These are phyloP conservation scores for Caenorhabditis sp. DNA, from an alignment of 2,888 invertebrate species.

Conservation along the genomic window DNA sequence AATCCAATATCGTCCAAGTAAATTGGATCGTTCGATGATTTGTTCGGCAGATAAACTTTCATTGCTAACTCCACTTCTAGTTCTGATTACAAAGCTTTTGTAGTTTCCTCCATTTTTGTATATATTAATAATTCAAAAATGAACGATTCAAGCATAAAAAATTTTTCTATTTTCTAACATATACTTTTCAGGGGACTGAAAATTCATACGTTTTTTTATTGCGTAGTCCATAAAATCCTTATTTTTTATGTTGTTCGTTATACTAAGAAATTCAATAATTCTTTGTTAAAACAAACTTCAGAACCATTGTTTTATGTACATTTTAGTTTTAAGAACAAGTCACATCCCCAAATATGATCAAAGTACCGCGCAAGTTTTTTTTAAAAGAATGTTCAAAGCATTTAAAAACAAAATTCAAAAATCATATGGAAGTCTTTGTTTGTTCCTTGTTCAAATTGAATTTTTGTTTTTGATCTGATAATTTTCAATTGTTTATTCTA, in stretches of 20 bases:
- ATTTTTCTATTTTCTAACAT: too few species aligned
- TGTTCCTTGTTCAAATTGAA: too few species aligned
- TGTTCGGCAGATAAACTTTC: constrained; percentile 26
- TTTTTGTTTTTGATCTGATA: too few species aligned
- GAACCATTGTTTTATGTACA: too few species aligned
- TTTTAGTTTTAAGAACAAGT: too few species aligned
- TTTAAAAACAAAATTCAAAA: too few species aligned
- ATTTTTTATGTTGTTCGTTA: constrained; percentile 13
- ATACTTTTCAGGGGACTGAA: background rate
- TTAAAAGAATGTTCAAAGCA: too few species aligned
- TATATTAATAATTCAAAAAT: background rate
- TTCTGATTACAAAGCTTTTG: background rate
- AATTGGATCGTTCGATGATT: constrained; percentile 46
- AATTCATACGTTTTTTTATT: constrained; percentile 1
- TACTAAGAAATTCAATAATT: background rate
- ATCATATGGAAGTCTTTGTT: too few species aligned
- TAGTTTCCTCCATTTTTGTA: background rate
- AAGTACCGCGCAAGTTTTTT: too few species aligned
- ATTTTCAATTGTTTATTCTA: too few species aligned
- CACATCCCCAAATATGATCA: too few species aligned
- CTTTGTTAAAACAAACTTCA: background rate
- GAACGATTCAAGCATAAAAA: background rate
- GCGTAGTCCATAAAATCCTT: constrained; percentile 5
- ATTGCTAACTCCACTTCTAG: background rate
- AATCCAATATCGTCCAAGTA: constrained; percentile 57